Evolutionary conservation across 2,797 vertebrate species (phyloP).

Genomic region (Phalanger gymnotis): DNA sequence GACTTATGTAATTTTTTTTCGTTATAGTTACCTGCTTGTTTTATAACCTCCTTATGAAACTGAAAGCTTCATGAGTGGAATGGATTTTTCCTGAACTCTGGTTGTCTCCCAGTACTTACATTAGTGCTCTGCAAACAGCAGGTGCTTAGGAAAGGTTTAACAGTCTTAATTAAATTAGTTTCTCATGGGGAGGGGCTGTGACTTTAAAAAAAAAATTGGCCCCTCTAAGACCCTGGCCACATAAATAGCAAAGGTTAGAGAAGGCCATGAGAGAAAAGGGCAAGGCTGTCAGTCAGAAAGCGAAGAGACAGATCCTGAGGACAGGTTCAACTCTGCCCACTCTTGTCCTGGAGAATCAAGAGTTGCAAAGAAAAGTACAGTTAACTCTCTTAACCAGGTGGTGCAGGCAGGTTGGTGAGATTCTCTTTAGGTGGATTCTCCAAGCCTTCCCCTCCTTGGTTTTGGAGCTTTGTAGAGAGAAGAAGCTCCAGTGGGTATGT

Average conservation of each 20-base stretch:
- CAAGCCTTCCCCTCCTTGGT: slow-evolving; percentile 28
- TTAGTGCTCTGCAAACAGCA: neutral
- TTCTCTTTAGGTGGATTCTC: too few species aligned
- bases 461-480: slow-evolving; percentile 35
- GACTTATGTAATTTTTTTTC: neutral
- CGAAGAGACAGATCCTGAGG: slow-evolving; percentile 67
- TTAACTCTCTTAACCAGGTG: neutral
- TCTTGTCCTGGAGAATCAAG: slow-evolving; percentile 78
- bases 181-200: neutral
- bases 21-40: neutral
- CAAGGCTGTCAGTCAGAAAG: slow-evolving; percentile 62
- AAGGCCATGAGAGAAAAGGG: slow-evolving; percentile 46
- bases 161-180: neutral
- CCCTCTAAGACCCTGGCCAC: neutral
- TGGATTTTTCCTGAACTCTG: neutral
- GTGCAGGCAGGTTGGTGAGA: neutral
- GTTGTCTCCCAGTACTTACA: neutral
- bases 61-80: neutral
- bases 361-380: slow-evolving; percentile 68
- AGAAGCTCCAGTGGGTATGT: neutral
- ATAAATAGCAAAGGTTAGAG: neutral
- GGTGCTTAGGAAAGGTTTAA: neutral
- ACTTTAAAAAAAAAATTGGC: neutral
- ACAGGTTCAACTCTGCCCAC: slow-evolving; percentile 45
- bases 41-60: neutral